Base-by-base conservation (phyloP, 2,113 vertebrate genomes). In the Melanotaenia duboulayi region DNA sequence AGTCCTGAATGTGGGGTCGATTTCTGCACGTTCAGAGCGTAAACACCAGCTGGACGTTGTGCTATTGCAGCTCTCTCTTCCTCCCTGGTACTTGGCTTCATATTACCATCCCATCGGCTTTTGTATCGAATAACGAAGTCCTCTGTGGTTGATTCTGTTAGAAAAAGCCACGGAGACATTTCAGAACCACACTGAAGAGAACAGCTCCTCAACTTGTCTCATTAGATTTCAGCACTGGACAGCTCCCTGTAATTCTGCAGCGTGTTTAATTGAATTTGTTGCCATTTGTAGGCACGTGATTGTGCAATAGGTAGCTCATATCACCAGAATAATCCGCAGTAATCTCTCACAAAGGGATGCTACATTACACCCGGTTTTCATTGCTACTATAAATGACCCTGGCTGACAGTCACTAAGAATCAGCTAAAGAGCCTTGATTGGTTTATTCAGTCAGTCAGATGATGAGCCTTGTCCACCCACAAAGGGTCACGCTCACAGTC, bases 181-280 rank as follows among this genome's bases (percentile, higher is more conserved):
- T 90, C 89, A 91, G 91, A 80, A 87, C 83, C 79, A 52, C 54
- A 1, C 25, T 2, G 19, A 32, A 39, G 48, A 42, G 71, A 76
- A 89, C 87, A 89, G 89, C 86, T 72, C 75, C 61, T 67, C 8
- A 2, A 0, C 23, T 66, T 44, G 35, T 66, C 64, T 76, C 19
- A 11, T 16, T 19, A 12, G 0, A 32, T 72, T 80, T 85, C 83
- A 90, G 87, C 78, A 77, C 76, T 56, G 79, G 77, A 86, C 52
- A 79, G 80, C 76, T 84, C 71, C 57, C 51, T 11, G 14, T 25
- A 24, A 20, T 61, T 58, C 57, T 71, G 65, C 76, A 52, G 24
- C 19, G 7, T 17, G 44, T 32, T 13, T 70, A 62, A 22, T 17
- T 71, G 28, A 62, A 4, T 19, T 22, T 35, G 42, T 42, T 63